Evolutionary conservation across 2,113 vertebrate species (phyloP).

Genomic region (Pterophyllum scalare): DNA sequence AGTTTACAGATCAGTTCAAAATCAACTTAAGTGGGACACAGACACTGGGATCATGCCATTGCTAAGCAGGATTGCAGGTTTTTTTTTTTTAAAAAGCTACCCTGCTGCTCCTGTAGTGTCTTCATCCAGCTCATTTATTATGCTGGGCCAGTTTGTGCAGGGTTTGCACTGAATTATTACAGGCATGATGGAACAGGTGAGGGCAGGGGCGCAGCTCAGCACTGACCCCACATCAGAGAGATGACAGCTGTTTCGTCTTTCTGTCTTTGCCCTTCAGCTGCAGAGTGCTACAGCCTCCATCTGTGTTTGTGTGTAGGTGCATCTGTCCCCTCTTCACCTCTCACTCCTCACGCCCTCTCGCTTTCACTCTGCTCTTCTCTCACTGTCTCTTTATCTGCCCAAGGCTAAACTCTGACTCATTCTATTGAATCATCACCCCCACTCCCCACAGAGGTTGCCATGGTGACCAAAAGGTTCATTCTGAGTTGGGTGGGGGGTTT

Average conservation of each 20-base stretch:
- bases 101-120: neutral
- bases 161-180: conserved; percentile 45
- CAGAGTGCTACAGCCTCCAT: conserved; percentile 29
- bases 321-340: conserved; percentile 16
- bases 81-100: neutral
- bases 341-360: conserved; percentile 21
- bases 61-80: neutral
- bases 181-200: conserved; percentile 63
- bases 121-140: conserved; percentile 16
- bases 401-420: conserved; percentile 77
- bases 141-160: conserved; percentile 2
- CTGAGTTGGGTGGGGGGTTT: neutral
- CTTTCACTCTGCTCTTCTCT: conserved; percentile 51
- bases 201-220: conserved; percentile 18
- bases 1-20: neutral
- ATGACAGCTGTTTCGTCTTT: conserved; percentile 57
- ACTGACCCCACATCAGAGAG: conserved; percentile 55
- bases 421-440: conserved; percentile 68
- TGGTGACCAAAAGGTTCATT: conserved; percentile 64
- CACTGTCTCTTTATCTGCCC: conserved; percentile 65
- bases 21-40: neutral
- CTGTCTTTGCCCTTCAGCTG: conserved; percentile 27
- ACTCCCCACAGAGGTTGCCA: conserved; percentile 61
- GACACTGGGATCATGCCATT: neutral
- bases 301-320: conserved; percentile 17